Evolutionary conservation across 2,113 vertebrate genomes (phyloP).

Genomic region (Cavia porcellus): DNA sequence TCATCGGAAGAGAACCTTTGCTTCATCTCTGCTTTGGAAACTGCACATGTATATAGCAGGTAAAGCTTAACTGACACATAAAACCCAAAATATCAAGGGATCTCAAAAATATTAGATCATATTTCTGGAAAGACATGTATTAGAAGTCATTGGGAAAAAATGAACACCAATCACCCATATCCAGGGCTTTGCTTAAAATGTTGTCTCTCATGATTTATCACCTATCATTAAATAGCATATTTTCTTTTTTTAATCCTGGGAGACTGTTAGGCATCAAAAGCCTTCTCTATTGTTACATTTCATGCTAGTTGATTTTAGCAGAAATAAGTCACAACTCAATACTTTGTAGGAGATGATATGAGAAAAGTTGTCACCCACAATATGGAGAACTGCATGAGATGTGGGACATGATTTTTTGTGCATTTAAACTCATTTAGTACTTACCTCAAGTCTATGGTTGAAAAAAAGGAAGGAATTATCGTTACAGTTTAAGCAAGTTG

Average conservation of each 20-base stretch:
- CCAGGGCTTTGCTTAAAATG: background rate
- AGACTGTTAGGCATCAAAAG: background rate
- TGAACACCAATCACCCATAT: background rate
- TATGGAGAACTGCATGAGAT: background rate
- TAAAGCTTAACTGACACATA: background rate
- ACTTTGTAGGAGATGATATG: background rate
- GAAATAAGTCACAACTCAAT: background rate
- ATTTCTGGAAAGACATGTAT: background rate
- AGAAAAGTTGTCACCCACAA: background rate
- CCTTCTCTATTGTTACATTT: background rate
- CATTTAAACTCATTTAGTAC: conserved; percentile 1
- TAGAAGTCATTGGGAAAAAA: background rate
- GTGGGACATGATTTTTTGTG: background rate
- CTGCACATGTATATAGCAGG: background rate
- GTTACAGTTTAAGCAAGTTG: background rate
- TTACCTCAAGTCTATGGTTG: background rate
- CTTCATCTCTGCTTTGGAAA: background rate
- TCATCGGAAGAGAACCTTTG: background rate
- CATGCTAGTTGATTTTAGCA: conserved; percentile 17
- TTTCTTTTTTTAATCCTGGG: background rate
- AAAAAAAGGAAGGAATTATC: background rate
- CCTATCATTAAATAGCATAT: background rate
- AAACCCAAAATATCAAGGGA: background rate
- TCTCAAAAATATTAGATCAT: background rate
- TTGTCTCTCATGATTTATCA: background rate